Evolutionary conservation across 2,888 invertebrate genomes (phyloP).

Genomic region (Microctonus brassicae): DNA sequence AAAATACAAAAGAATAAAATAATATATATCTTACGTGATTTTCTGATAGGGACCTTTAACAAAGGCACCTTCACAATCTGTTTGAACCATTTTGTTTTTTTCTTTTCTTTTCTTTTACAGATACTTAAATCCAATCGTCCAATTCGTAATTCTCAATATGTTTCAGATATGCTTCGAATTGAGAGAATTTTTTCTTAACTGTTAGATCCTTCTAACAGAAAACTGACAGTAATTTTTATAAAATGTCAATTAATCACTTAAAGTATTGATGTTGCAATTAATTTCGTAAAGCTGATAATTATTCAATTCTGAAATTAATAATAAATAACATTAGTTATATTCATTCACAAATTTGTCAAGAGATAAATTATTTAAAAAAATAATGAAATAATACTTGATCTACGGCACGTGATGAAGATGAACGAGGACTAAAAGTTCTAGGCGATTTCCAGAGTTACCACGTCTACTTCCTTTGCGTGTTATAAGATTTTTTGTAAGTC

Average conservation of each 20-base stretch:
- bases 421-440: constrained; percentile 87
- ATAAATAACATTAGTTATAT: background rate
- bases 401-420: constrained; percentile 90
- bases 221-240: constrained; percentile 46
- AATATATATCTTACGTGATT: constrained; percentile 52
- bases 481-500: constrained; percentile 85
- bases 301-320: constrained; percentile 34
- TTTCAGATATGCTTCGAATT: too few species aligned
- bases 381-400: constrained; percentile 61
- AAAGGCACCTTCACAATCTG: constrained; percentile 45
- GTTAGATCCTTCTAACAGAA: constrained; percentile 53
- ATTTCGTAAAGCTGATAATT: constrained; percentile 18
- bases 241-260: constrained; percentile 48
- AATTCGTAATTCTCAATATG: too few species aligned
- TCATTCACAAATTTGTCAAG: too few species aligned
- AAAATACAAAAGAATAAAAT: constrained; percentile 4
- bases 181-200: too few species aligned
- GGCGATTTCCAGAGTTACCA: constrained; percentile 86
- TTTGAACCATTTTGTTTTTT: constrained; percentile 55
- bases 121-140: too few species aligned
- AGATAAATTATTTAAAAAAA: background rate
- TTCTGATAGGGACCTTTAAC: constrained; percentile 58
- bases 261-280: constrained; percentile 45
- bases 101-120: too few species aligned
- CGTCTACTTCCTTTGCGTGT: constrained; percentile 87